Base-by-base conservation (phyloP, 2,888 invertebrate species). In the Amaurobius ferox region DNA sequence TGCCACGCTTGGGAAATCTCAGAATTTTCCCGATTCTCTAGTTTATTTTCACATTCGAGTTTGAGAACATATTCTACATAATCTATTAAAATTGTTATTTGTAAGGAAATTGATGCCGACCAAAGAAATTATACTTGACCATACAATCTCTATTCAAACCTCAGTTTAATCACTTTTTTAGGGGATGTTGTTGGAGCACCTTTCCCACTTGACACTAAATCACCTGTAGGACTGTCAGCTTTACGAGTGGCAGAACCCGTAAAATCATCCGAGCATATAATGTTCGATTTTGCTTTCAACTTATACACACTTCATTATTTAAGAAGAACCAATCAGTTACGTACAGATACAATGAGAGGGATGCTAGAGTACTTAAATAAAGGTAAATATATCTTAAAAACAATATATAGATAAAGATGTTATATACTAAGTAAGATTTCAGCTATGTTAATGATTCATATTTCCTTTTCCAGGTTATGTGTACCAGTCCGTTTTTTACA, bases 201-300 rank as follows among this genome's bases (percentile, higher is more conserved):
- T 11, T 83, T 79, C 9, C 81, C 88, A 1, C 26, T 28, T 0
- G 79, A 87, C 5, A 79, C 80, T 2, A 48, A 26, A 23, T 44
- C 70, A n/a, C 78, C 74, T 3, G 64, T 88, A 0, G 83, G 77
- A 1, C 44, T 79, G 7, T 55, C 61, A 5, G 83, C 88, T 30
- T 44, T 89, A n/a, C 72, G 78, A n/a, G 32, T 87, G 2, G 85
- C 86, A 0, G 81, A 78, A 1, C 71, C 88, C 0, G 88, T 88
- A 5, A 88, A 89, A 64, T 87, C 89, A 0, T 88, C 88, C 0
- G 93, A 93, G 78, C 92, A 92, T 88, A 91, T 92, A 81, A 90
- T 93, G 85, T 93, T 93, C 89, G 93, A 93, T 90, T 92, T 93
- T 88, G 93, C 93, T 1, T 92, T 92, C 86, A 93, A 92, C 89